Evolutionary conservation across 2,888 invertebrate species (phyloP).

Genomic region (Erebia aethiops): DNA sequence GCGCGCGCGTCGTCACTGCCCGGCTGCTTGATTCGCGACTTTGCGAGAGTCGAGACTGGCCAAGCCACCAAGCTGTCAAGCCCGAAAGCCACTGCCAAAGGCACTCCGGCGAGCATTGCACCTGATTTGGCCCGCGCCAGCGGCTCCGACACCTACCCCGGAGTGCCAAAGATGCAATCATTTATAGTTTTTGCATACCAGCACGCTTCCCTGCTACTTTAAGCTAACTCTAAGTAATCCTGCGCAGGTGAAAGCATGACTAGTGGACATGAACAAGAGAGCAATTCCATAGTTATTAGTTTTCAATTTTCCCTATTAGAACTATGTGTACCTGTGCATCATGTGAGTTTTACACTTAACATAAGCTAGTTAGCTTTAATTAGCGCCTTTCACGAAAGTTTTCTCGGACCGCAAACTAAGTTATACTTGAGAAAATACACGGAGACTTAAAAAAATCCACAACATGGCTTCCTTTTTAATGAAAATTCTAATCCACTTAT

Average conservation of each 20-base stretch:
- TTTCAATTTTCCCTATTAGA: slow-evolving; percentile 9
- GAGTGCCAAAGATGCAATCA: slow-evolving; percentile 52
- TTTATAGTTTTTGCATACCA: slow-evolving; percentile 31
- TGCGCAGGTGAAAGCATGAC: background rate
- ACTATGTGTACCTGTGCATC: background rate
- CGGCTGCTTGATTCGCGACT: slow-evolving; percentile 42
- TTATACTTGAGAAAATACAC: background rate
- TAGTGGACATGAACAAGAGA: background rate
- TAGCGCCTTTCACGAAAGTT: slow-evolving; percentile 10
- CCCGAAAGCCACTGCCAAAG: slow-evolving; percentile 27
- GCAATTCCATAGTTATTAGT: slow-evolving; percentile 6
- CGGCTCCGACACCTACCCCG: slow-evolving; percentile 51
- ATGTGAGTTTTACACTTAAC: slow-evolving; percentile 3
- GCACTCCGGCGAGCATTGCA: slow-evolving; percentile 64
- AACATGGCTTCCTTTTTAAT: background rate
- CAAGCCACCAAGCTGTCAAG: slow-evolving; percentile 29
- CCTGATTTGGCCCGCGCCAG: slow-evolving; percentile 64
- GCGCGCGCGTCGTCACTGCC: slow-evolving; percentile 75
- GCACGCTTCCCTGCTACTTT: slow-evolving; percentile 7
- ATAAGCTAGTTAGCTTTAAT: slow-evolving; percentile 3
- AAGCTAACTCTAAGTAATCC: background rate
- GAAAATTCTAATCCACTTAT: background rate
- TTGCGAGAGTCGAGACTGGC: slow-evolving; percentile 43
- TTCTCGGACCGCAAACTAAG: background rate
- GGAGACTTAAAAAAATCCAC: background rate